Evolutionary conservation across 2,888 invertebrate species (phyloP).

Genomic region (Congeria kusceri): DNA sequence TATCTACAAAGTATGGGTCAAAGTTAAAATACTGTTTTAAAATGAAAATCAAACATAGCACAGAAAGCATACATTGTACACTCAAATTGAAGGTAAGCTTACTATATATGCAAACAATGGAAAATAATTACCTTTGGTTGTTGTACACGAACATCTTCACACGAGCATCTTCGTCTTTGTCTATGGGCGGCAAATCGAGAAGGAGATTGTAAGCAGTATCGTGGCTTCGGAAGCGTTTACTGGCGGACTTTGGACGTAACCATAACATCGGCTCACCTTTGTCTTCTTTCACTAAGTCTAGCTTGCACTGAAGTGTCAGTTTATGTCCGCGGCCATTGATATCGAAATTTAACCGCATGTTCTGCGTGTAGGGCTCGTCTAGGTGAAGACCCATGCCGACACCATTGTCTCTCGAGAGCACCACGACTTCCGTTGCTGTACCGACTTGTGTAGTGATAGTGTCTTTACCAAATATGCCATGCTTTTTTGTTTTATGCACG

Average conservation of each 20-base stretch:
- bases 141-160: constrained; percentile 65
- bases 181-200: constrained; percentile 64
- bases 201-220: constrained; percentile 61
- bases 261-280: constrained; percentile 70
- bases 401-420: constrained; percentile 69
- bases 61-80: no score
- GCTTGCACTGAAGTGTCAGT: constrained; percentile 66
- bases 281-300: constrained; percentile 61
- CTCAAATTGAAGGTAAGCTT: no score
- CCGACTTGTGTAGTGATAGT: constrained; percentile 68
- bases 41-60: no score
- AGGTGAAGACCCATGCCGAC: constrained; percentile 70
- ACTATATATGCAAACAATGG: no score
- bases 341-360: constrained; percentile 69
- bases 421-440: constrained; percentile 71
- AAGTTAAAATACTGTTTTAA: no score
- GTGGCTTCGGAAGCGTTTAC: constrained; percentile 65
- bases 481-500: constrained; percentile 70
- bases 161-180: constrained; percentile 63
- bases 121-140: constrained; percentile 65
- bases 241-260: constrained; percentile 66
- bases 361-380: constrained; percentile 60
- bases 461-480: constrained; percentile 69
- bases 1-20: no score
- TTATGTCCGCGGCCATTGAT: constrained; percentile 69